phyloP scores from a whole-genome alignment of 2,888 invertebrate species.

The Pogonocherus hispidulus region DNA sequence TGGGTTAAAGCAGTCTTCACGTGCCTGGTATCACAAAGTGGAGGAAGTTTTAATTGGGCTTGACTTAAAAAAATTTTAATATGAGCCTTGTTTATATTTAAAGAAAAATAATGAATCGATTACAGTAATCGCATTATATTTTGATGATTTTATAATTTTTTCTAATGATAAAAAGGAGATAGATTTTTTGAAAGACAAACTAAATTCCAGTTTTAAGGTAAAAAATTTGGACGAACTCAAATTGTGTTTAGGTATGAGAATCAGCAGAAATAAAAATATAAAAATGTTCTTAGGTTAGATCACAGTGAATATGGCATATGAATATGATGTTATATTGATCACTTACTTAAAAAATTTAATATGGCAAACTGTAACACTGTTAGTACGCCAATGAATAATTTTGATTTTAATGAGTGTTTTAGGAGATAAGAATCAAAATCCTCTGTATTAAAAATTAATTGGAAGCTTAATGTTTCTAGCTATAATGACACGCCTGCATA shows the following conservation, averaged over 20 bases:
- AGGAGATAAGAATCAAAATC: neutral
- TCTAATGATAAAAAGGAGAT: constrained; percentile 21
- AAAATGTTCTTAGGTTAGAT: constrained; percentile 7
- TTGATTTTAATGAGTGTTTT: neutral
- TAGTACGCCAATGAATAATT: neutral
- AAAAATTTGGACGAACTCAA: constrained; percentile 8
- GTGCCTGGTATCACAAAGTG: constrained; percentile 3
- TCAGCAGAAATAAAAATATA: constrained; percentile 14
- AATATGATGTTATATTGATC: too few relatives aligned
- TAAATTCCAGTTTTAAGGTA: constrained; percentile 12
- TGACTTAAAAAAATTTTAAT: constrained; percentile 17
- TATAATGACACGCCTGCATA: neutral
- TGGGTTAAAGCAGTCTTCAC: constrained; percentile 53
- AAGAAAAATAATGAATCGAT: neutral
- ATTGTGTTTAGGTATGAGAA: constrained; percentile 24
- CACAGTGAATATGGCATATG: constrained; percentile 17
- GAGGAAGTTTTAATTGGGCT: neutral
- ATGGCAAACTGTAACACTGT: neutral
- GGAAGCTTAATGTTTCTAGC: neutral
- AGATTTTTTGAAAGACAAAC: constrained; percentile 16
- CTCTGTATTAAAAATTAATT: neutral
- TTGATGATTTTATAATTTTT: constrained; percentile 27
- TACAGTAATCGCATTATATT: constrained; percentile 22
- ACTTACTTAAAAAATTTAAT: neutral
- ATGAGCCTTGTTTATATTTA: constrained; percentile 14